These are phyloP conservation scores for Microcebus murinus DNA, from an alignment of 2,113 vertebrate species.

Conservation along the genomic window DNA sequence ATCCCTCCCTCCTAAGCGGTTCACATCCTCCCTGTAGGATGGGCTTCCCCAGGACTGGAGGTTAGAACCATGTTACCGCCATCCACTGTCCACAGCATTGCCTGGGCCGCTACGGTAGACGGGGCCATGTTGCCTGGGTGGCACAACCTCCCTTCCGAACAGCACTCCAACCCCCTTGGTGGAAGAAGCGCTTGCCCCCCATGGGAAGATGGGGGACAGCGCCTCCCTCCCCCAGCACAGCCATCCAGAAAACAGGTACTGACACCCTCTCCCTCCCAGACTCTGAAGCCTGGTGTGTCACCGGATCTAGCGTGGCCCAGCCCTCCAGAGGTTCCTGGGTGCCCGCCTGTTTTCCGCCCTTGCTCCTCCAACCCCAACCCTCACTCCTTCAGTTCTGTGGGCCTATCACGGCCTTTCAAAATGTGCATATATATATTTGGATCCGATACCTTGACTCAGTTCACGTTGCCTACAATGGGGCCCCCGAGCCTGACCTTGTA, in stretches of 20 bases:
- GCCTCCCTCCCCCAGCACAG: background rate
- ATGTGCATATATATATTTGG: background rate
- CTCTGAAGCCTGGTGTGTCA: background rate
- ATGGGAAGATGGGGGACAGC: background rate
- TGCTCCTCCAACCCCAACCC: background rate
- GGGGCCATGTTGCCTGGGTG: too few species aligned
- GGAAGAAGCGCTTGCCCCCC: background rate
- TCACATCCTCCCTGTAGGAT: background rate
- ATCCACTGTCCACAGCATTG: background rate
- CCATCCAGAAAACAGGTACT: background rate
- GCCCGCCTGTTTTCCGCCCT: background rate
- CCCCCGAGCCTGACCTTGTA: rapidly evolving
- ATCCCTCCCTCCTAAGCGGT: background rate
- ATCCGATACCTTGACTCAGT: background rate
- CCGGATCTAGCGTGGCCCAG: background rate
- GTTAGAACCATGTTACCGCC: too few species aligned
- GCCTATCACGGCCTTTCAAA: background rate
- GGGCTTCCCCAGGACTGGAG: background rate
- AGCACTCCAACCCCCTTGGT: background rate
- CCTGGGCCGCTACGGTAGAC: too few species aligned
- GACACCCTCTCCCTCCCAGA: background rate
- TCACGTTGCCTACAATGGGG: background rate
- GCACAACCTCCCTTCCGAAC: background rate
- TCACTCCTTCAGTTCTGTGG: background rate
- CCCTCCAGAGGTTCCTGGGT: background rate